A percentile compares a stretch with the other conserved stretches of the same genome.
These are phyloP conservation scores for Mormyrops boulengeri DNA, from an alignment of 2,797 vertebrate genomes.

Conservation along the genomic window DNA sequence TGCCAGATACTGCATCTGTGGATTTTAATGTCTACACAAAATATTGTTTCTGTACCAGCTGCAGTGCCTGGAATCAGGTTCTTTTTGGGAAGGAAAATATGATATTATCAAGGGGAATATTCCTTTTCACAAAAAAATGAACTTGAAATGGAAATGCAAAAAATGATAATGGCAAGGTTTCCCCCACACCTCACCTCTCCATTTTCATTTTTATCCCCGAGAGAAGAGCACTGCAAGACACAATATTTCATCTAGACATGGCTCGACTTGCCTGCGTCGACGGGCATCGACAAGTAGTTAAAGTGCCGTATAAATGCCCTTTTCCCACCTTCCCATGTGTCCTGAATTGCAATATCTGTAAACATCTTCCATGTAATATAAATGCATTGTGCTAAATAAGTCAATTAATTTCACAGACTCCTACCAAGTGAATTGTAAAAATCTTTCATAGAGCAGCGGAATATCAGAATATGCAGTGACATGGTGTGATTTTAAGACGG, in stretches of 20 bases:
- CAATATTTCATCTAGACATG: conserved; percentile 8
- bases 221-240: conserved; percentile 1
- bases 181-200: conserved; percentile 1
- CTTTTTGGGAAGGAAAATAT: neutral
- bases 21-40: neutral
- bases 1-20: neutral
- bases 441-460: neutral
- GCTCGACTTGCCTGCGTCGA: neutral
- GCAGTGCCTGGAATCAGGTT: neutral
- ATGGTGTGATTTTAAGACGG: neutral
- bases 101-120: neutral
- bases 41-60: neutral
- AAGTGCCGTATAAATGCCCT: neutral
- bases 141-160: conserved; percentile 10
- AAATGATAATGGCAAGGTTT: neutral
- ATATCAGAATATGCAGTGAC: neutral
- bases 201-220: neutral
- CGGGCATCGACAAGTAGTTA: neutral
- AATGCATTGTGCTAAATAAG: neutral
- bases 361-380: neutral
- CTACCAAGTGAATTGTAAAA: neutral
- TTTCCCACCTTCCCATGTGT: neutral
- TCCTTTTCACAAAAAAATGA: neutral
- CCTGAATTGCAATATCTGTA: neutral
- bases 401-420: neutral